Conservation (phyloP, 2,888 invertebrate genomes). For the Drosophila neotestacea region DNA sequence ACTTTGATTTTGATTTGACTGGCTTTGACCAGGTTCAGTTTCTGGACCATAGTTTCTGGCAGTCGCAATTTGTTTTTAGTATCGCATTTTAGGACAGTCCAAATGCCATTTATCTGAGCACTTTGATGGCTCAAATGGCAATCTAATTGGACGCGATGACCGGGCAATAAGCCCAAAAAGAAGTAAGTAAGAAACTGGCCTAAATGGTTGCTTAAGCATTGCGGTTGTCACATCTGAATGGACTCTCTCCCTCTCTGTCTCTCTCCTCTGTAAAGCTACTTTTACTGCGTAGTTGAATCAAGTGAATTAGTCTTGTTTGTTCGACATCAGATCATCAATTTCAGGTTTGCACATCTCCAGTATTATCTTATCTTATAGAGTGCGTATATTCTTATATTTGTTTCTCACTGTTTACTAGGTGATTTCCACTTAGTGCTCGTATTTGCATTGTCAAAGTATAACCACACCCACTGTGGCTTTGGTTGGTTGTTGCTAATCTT, state of each 20-base stretch:
- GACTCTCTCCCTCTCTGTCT: background rate
- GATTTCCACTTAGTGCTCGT: background rate
- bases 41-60: constrained; percentile 34
- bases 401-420: background rate
- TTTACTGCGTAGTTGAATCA: constrained; percentile 4
- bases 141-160: constrained; percentile 76
- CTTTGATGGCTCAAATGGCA: constrained; percentile 75
- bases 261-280: background rate
- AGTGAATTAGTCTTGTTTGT: constrained; percentile 1
- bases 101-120: constrained; percentile 65
- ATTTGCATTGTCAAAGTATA: constrained; percentile 6
- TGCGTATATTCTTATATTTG: background rate
- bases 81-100: constrained; percentile 40
- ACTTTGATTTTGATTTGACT: constrained; percentile 64
- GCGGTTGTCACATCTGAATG: constrained; percentile 7
- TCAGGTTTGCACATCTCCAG: constrained; percentile 13
- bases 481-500: constrained; percentile 41
- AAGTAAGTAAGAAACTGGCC: constrained; percentile 31
- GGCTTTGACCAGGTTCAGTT: constrained; percentile 17
- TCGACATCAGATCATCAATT: constrained; percentile 39
- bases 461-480: constrained; percentile 46
- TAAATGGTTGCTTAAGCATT: constrained; percentile 45
- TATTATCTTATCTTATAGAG: constrained; percentile 18
- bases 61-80: constrained; percentile 71
- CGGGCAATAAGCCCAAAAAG: constrained; percentile 50